Percentiles rank a stretch among this genome's conserved stretches.
Evolutionary conservation across 2,888 invertebrate species (phyloP).

Genomic region (Pardosa pseudoannulata): DNA sequence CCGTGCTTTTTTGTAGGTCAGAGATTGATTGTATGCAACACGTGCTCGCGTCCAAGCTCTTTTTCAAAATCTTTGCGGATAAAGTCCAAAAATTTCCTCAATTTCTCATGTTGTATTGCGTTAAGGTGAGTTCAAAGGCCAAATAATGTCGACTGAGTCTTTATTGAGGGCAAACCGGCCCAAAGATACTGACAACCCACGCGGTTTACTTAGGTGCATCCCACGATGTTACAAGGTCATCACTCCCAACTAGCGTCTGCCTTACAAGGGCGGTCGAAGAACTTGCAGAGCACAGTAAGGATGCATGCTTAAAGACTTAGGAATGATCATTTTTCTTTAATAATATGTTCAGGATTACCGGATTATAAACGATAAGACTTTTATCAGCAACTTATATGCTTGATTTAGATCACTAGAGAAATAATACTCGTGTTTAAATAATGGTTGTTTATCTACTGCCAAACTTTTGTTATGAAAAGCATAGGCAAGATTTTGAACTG

Average conservation of each 20-base stretch:
- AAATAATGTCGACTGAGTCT: slow-evolving; percentile 27
- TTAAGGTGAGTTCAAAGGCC: slow-evolving; percentile 40
- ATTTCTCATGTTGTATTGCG: not conserved
- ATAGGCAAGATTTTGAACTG: too few species aligned
- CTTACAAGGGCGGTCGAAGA: slow-evolving; percentile 65
- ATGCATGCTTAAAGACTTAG: slow-evolving; percentile 7
- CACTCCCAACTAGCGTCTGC: slow-evolving; percentile 38
- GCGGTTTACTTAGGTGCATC: slow-evolving; percentile 24
- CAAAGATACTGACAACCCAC: slow-evolving; percentile 17
- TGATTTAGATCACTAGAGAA: not conserved
- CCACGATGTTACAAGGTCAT: slow-evolving; percentile 44
- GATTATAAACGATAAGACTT: not conserved
- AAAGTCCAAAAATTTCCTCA: not conserved
- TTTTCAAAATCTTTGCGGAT: not conserved
- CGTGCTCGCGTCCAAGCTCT: too few species aligned
- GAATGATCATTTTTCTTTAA: not conserved
- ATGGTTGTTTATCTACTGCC: too few species aligned
- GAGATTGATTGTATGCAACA: too few species aligned
- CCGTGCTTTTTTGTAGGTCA: too few species aligned
- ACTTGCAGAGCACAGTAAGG: not conserved
- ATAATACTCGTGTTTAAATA: not conserved
- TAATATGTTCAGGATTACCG: not conserved
- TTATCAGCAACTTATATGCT: not conserved
- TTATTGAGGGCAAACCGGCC: slow-evolving; percentile 54
- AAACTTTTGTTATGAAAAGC: too few species aligned